phyloP scores from a whole-genome alignment of 2,113 vertebrate species.

The Glaucidium brasilianum region DNA sequence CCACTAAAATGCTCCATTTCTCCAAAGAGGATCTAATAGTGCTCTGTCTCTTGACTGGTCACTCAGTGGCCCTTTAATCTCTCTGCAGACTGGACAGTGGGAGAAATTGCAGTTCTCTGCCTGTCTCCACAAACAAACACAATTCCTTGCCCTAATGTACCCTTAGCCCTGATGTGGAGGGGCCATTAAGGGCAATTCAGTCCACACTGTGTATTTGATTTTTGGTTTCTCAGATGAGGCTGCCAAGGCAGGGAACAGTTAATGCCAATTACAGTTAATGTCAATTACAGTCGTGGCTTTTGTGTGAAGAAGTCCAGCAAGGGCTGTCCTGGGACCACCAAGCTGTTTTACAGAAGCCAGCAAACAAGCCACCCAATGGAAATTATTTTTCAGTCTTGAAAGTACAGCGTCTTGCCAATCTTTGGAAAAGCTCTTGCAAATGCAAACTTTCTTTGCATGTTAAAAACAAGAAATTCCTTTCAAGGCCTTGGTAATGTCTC shows the following conservation, averaged over 20 bases:
- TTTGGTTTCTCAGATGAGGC: background rate
- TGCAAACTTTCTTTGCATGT: constrained; percentile 38
- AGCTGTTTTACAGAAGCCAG: constrained; percentile 1
- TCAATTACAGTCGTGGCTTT: constrained; percentile 11
- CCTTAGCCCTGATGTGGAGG: background rate
- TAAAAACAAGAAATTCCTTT: constrained; percentile 45
- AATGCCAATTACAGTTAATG: constrained; percentile 19
- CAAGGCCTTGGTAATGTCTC: constrained; percentile 32
- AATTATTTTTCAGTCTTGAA: constrained; percentile 2
- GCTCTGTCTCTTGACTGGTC: background rate
- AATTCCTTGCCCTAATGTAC: background rate
- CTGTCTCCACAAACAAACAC: background rate
- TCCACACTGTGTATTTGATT: background rate
- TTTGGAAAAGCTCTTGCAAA: constrained; percentile 35
- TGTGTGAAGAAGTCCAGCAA: constrained; percentile 7
- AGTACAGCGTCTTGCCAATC: constrained; percentile 31
- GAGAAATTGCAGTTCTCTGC: background rate
- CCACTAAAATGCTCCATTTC: background rate
- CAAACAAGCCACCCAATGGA: background rate
- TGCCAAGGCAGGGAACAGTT: constrained; percentile 14
- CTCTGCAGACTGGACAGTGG: background rate
- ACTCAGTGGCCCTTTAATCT: background rate
- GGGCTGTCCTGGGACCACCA: background rate
- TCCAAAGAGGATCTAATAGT: background rate
- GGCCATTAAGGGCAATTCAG: background rate